Evolutionary conservation across 64 coral and sea anemone genomes (phyloP).

Genomic region (Stichodactyla mertensii): DNA sequence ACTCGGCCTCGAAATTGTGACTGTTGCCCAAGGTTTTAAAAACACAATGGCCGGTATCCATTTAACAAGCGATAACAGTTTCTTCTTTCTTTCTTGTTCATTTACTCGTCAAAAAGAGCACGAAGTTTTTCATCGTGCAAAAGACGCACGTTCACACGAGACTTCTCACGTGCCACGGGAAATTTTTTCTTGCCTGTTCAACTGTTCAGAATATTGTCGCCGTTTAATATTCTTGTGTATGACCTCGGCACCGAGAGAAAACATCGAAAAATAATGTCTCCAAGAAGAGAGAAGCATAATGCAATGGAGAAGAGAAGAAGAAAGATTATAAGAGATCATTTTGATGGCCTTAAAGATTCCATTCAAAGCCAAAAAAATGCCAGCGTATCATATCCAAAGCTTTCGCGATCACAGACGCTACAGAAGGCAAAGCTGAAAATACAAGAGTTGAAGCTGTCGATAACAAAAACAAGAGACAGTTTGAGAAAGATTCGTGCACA

Average conservation of each 20-base stretch:
- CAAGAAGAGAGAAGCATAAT: not conserved
- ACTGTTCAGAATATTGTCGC: not conserved
- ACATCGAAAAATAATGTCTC: not conserved
- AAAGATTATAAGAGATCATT: not conserved
- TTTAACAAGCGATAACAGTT: too few relatives aligned
- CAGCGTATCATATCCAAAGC: not conserved
- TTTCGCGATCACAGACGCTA: not conserved
- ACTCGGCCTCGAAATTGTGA: too few relatives aligned
- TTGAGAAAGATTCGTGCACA: not conserved
- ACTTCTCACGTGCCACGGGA: not conserved
- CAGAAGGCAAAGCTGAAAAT: not conserved
- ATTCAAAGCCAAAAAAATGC: not conserved
- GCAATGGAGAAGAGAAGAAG: constrained; percentile 3
- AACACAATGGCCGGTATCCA: too few relatives aligned
- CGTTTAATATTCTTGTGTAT: not conserved
- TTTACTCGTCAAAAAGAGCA: too few relatives aligned
- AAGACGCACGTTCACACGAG: not conserved
- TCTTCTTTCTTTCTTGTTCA: too few relatives aligned
- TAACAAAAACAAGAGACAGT: not conserved
- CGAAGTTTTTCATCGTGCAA: not conserved
- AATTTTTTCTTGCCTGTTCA: not conserved
- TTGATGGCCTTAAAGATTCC: not conserved
- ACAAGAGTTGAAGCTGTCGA: not conserved
- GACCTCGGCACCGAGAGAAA: not conserved
- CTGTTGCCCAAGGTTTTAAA: too few relatives aligned